Conservation (phyloP, 2,797 vertebrate genomes). For the Cirrhinus mrigala region DNA sequence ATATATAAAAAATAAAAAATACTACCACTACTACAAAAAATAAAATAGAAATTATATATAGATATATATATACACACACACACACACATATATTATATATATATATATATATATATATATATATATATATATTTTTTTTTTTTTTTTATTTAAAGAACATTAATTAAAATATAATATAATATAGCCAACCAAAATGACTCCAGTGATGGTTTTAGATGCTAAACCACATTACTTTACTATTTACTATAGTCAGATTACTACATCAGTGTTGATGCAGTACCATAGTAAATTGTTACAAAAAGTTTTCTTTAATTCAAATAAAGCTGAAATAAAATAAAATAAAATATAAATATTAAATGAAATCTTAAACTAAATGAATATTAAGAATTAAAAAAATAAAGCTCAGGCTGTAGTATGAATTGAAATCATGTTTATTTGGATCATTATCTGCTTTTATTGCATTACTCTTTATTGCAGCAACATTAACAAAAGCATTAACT, state of each 20-base stretch:
- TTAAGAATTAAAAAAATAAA: no score
- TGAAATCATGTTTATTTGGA: not conserved
- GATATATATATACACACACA: no score
- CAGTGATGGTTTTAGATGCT: not conserved
- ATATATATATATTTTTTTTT: no score
- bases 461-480: not conserved
- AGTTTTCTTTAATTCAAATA: not conserved
- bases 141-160: no score
- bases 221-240: not conserved
- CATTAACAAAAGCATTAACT: not conserved
- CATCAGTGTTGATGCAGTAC: not conserved
- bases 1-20: no score
- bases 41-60: no score
- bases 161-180: no score
- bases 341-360: not conserved
- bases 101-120: no score
- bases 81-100: no score
- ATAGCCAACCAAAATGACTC: not conserved
- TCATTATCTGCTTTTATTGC: not conserved
- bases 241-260: not conserved
- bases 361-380: not conserved
- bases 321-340: not conserved
- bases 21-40: no score
- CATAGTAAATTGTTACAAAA: not conserved
- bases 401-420: not conserved